Percentiles rank a stretch among this genome's conserved stretches.
Conservation (phyloP, 2,888 invertebrate species). For the Epinotia brunnichana region DNA sequence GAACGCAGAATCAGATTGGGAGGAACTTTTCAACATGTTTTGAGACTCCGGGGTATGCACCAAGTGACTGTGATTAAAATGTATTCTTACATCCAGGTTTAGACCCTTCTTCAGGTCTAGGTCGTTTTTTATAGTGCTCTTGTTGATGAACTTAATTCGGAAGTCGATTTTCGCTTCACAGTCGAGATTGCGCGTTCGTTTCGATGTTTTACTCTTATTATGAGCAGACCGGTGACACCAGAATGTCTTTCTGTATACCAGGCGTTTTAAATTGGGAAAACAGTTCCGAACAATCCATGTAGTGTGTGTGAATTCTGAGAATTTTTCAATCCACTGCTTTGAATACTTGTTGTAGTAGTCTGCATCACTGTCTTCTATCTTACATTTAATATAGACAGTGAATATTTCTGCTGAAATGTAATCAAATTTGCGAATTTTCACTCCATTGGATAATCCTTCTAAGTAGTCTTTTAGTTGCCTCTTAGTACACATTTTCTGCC, state of each 20-base stretch:
- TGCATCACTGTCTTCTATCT: conserved; percentile 46
- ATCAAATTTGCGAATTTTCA: conserved; percentile 49
- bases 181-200: conserved; percentile 47
- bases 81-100: conserved; percentile 52
- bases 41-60: conserved; percentile 47
- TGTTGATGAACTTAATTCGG: conserved; percentile 53
- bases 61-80: conserved; percentile 56
- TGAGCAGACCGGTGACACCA: conserved; percentile 52
- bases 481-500: conserved; percentile 47
- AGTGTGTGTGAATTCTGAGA: conserved; percentile 56
- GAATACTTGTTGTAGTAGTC: conserved; percentile 51
- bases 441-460: conserved; percentile 50
- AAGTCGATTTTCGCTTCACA: conserved; percentile 58
- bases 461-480: conserved; percentile 48
- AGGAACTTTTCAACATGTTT: conserved; percentile 47
- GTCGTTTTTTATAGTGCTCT: conserved; percentile 55
- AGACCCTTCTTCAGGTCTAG: conserved; percentile 51
- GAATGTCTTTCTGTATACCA: conserved; percentile 54
- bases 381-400: conserved; percentile 50
- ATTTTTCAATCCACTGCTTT: conserved; percentile 54
- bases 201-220: conserved; percentile 49
- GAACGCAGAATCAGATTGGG: conserved; percentile 51
- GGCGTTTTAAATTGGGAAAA: conserved; percentile 51
- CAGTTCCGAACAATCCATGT: conserved; percentile 53
- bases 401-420: conserved; percentile 53